Evolutionary conservation across 2,113 vertebrate genomes (phyloP).

Genomic region (Bostrychus sinensis): DNA sequence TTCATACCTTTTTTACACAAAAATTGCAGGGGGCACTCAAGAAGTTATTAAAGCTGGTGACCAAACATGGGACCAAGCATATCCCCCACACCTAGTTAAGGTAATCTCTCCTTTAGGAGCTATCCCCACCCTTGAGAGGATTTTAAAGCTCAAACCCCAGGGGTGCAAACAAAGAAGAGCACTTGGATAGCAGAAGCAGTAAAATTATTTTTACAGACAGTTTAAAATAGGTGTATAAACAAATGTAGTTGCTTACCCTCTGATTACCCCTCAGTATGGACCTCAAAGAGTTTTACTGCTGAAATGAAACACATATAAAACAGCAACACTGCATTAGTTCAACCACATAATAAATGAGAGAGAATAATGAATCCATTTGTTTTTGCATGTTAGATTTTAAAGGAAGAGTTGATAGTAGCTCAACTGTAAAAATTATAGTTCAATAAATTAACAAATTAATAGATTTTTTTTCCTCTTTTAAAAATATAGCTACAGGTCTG

Average conservation of each 20-base stretch:
- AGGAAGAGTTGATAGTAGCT: background rate
- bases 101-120: slow-evolving; percentile 51
- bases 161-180: slow-evolving; percentile 15
- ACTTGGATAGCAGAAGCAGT: slow-evolving; percentile 4
- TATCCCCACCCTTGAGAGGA: slow-evolving; percentile 23
- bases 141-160: slow-evolving; percentile 28
- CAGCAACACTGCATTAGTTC: background rate
- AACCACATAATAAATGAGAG: background rate
- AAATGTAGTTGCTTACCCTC: slow-evolving; percentile 51
- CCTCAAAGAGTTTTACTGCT: background rate
- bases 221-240: slow-evolving; percentile 41
- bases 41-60: slow-evolving; percentile 5
- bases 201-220: slow-evolving; percentile 23
- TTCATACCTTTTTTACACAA: too few species aligned
- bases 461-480: too few species aligned
- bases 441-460: too few species aligned
- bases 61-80: slow-evolving; percentile 34
- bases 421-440: background rate
- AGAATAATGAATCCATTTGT: background rate
- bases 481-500: background rate
- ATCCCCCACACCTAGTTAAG: slow-evolving; percentile 23
- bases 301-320: slow-evolving; percentile 8
- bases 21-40: too few species aligned
- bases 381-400: background rate
- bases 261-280: slow-evolving; percentile 26